Conservation (phyloP, 2,797 vertebrate species). For the Alectoris magna region DNA sequence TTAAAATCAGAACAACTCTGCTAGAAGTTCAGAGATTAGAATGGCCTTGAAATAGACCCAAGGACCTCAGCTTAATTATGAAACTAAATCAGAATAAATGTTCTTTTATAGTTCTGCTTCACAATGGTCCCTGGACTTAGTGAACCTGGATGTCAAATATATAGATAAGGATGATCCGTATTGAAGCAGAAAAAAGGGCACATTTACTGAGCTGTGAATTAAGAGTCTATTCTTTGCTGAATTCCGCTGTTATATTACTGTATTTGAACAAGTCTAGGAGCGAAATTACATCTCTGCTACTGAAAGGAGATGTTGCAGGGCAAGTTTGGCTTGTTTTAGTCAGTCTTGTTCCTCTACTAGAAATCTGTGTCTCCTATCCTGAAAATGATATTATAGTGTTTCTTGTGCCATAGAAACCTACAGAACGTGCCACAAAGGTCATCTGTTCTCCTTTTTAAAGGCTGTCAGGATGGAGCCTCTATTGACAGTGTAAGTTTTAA, state of each 20-base stretch:
- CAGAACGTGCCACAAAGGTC: background rate
- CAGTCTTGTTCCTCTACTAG: conserved; percentile 8
- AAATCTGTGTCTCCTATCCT: background rate
- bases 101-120: conserved; percentile 33
- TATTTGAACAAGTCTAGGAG: conserved; percentile 29
- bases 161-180: conserved; percentile 38
- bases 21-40: conserved; percentile 30
- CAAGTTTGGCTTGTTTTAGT: conserved; percentile 25
- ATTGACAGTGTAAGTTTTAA: conserved; percentile 15
- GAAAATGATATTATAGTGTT: conserved; percentile 20
- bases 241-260: conserved; percentile 2
- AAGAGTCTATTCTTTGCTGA: background rate
- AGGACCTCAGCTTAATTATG: conserved; percentile 25
- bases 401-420: background rate
- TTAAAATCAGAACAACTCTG: conserved; percentile 50
- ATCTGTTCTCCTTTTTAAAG: conserved; percentile 30
- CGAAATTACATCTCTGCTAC: conserved; percentile 17
- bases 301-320: background rate
- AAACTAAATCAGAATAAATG: conserved; percentile 48
- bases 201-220: conserved; percentile 34
- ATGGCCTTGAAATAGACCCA: conserved; percentile 58
- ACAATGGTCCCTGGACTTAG: conserved; percentile 33
- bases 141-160: conserved; percentile 41
- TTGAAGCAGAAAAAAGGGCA: conserved; percentile 38
- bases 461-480: background rate